phyloP scores from a whole-genome alignment of 2,797 vertebrate species.

The Vultur gryphus region DNA sequence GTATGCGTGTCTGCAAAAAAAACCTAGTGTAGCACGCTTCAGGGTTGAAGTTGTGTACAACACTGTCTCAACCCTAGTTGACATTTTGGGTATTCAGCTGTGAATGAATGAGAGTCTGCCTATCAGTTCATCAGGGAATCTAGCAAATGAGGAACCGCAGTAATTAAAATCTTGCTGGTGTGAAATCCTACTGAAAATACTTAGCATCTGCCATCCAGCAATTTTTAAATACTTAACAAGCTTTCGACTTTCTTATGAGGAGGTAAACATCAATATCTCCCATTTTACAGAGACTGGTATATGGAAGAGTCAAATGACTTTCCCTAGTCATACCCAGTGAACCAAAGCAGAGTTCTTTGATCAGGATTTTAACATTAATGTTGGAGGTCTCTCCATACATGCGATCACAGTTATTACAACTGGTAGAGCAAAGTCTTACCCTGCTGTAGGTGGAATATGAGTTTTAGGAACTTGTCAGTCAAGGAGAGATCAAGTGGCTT shows the following conservation, averaged over 20 bases:
- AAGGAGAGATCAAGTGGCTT: not conserved
- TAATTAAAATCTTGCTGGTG: slow-evolving; percentile 52
- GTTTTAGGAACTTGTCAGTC: not conserved
- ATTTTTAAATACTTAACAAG: not conserved
- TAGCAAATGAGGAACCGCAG: not conserved
- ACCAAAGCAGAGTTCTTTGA: not conserved
- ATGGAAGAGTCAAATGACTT: not conserved
- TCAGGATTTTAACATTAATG: not conserved
- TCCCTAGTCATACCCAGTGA: not conserved
- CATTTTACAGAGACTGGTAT: not conserved
- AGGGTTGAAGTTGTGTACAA: not conserved
- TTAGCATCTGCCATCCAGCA: not conserved
- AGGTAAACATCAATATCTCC: not conserved
- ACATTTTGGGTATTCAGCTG: not conserved
- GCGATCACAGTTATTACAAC: not conserved
- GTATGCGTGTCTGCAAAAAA: not conserved
- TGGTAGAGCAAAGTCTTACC: not conserved
- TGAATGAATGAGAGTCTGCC: not conserved
- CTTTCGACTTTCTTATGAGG: not conserved
- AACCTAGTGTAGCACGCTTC: not conserved
- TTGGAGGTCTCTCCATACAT: not conserved
- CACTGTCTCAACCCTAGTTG: not conserved
- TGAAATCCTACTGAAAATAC: slow-evolving; percentile 31
- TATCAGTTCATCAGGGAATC: slow-evolving; percentile 28
- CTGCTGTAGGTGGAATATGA: not conserved